Base-by-base conservation (phyloP, 2,888 invertebrate genomes). In the Acanthococcus lagerstroemiae region DNA sequence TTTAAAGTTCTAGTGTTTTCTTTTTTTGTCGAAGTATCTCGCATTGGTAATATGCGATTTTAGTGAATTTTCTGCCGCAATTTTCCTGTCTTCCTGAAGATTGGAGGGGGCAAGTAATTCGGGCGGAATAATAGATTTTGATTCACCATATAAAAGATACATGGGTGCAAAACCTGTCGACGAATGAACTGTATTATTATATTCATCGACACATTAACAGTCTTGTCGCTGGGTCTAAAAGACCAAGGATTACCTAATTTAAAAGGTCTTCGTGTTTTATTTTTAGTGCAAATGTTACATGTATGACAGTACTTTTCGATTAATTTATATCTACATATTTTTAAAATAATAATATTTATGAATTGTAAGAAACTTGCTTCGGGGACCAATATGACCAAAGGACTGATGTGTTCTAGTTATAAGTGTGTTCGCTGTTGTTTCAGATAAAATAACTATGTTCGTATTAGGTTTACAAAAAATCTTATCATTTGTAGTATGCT, bases 11-110 rank as follows among this genome's bases (percentile, higher is more conserved):
- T 71, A 67, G 5, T 71, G 27, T 68, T 70, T 73, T 65, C 71
- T 60, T 60, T 71, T 69, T 69, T 68, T 69, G 66, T 74, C 72
- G 56, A 69, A 72, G 68, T 57, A 50, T 67, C 67, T 69, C 57
- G 73, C 73, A 66, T 73, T 73, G 25, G 71, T 72, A 27, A 72
- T 52, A 67, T 71, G 71, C 25, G 68, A 71, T 69, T 70, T 72
- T 63, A 66, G 69, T 24, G 70, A 69, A 21, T 70, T 72, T 69
- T 71, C 46, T 4, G 70, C 65, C 44, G 73, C 72, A 65, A 58
- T 46, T 69, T 69, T 67, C 61, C 67, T 71, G 65, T 73, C 71
- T 60, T 60, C 65, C 63, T 63, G 44, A 57, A 67, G 67, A 46
- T 67, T 69, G 45, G 46, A 17, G 50, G 68, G 66, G 68, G 66